Conservation (phyloP, 2,797 vertebrate genomes). For the Arremon brunneinucha region DNA sequence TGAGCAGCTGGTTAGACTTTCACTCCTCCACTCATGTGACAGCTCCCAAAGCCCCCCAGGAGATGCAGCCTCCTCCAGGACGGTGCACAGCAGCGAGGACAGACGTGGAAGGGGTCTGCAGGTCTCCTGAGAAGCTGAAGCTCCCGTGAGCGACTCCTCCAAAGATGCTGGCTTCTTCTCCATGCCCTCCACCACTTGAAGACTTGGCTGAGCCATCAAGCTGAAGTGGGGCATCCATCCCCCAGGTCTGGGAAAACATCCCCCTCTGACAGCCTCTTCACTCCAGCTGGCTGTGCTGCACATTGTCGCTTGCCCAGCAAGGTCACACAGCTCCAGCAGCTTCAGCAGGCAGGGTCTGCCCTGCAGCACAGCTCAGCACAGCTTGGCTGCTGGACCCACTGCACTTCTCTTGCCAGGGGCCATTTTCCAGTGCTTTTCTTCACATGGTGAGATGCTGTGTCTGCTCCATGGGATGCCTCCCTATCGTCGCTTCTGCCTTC, state of each 20-base stretch:
- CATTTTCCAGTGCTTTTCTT: background rate
- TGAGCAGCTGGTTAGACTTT: background rate
- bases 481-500: background rate
- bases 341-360: background rate
- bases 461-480: background rate
- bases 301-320: accelerated
- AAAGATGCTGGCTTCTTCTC: background rate
- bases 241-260: background rate
- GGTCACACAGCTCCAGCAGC: background rate
- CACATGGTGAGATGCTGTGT: accelerated
- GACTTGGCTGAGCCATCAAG: background rate
- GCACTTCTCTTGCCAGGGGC: accelerated
- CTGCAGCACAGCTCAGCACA: background rate
- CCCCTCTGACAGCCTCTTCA: background rate
- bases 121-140: background rate
- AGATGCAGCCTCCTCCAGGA: background rate
- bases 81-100: accelerated
- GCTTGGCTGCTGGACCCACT: background rate
- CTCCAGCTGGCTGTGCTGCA: background rate
- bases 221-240: background rate
- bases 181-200: background rate
- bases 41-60: background rate
- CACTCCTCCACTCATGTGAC: background rate
- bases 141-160: background rate
- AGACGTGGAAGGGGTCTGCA: background rate